A percentile compares a stretch with the other conserved stretches of the same genome.
phyloP scores from a whole-genome alignment of 2,797 vertebrate genomes.

The Euphonia xanthogaster region DNA sequence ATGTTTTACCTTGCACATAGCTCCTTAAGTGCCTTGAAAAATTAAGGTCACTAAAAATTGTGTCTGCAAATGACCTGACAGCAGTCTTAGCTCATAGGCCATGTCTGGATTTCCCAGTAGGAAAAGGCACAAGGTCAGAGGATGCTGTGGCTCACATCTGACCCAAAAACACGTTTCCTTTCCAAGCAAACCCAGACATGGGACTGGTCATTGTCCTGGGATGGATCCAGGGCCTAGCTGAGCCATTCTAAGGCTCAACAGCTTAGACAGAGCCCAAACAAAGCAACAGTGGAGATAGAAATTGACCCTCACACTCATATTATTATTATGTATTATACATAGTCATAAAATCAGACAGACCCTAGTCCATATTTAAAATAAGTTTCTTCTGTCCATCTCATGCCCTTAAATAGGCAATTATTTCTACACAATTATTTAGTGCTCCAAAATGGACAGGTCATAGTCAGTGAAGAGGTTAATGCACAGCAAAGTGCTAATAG shows the following conservation, averaged over 20 bases:
- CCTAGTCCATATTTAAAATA: neutral
- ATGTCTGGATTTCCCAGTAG: neutral
- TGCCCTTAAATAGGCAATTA: neutral
- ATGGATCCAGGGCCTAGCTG: neutral
- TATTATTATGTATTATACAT: neutral
- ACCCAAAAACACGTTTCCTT: neutral
- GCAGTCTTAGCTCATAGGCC: neutral
- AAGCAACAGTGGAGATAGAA: neutral
- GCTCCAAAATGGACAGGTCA: neutral
- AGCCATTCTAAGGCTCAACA: neutral
- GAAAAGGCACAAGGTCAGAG: neutral
- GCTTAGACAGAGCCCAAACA: neutral
- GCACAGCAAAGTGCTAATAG: neutral
- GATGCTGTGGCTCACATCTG: neutral
- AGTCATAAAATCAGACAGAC: neutral
- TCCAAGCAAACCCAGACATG: neutral
- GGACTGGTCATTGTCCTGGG: fast-evolving
- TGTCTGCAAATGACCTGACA: neutral
- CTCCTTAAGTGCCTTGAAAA: neutral
- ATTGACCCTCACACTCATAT: neutral
- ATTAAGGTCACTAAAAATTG: neutral
- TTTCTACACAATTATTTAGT: neutral
- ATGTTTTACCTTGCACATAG: neutral
- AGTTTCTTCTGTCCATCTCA: neutral
- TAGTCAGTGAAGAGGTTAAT: neutral